Evolutionary conservation across 2,113 vertebrate genomes (phyloP).

Genomic region (Vidua chalybeata): DNA sequence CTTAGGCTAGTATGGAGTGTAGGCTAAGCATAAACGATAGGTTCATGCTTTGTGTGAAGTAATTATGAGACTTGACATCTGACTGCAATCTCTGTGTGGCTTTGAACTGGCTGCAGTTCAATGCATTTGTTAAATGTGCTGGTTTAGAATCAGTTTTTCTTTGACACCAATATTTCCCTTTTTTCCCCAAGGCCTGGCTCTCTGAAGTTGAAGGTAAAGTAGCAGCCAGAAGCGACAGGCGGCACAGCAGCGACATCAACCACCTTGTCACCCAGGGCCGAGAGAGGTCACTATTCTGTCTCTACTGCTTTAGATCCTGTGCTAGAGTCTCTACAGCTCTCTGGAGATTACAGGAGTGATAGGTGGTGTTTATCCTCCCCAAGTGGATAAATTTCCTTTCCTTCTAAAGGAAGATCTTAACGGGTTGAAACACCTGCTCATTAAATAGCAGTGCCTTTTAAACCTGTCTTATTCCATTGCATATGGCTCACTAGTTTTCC

Average conservation of each 20-base stretch:
- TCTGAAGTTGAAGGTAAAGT: slow-evolving; percentile 97
- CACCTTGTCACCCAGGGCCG: slow-evolving; percentile 93
- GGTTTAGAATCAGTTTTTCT: neutral
- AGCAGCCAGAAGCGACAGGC: slow-evolving; percentile 85
- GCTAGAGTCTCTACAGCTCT: neutral
- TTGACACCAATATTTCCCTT: neutral
- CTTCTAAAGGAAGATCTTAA: neutral
- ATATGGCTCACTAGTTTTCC: neutral
- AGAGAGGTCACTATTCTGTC: slow-evolving; percentile 85
- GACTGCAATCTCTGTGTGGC: neutral
- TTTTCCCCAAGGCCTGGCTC: slow-evolving; percentile 86
- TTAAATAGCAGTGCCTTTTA: neutral
- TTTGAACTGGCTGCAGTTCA: neutral
- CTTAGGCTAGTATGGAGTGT: neutral
- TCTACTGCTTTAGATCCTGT: neutral
- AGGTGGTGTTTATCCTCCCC: neutral
- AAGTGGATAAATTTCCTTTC: neutral
- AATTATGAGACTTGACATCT: neutral
- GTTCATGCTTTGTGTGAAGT: neutral
- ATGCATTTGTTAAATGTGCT: neutral
- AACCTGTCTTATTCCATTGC: neutral
- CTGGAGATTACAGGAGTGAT: neutral
- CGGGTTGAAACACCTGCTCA: neutral
- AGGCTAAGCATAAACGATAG: neutral
- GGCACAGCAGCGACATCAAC: slow-evolving; percentile 94